Evolutionary conservation across 2,888 invertebrate genomes (phyloP).

Genomic region (Nasonovia ribisnigri): DNA sequence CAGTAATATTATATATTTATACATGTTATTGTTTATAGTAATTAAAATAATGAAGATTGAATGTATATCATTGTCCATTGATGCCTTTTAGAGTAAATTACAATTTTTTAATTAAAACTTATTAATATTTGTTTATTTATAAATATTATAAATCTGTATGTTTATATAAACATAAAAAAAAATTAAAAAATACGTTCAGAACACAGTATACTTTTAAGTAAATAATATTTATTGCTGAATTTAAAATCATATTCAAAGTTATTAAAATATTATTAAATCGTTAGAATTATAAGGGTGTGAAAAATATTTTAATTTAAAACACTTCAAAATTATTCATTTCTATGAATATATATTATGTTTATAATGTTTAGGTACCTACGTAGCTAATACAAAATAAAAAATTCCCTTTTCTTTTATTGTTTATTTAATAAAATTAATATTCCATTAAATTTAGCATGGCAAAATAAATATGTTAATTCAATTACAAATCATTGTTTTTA

Average conservation of each 20-base stretch:
- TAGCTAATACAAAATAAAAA: neutral
- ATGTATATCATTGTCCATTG: neutral
- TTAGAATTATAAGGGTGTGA: neutral
- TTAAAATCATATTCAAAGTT: neutral
- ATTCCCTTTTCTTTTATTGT: neutral
- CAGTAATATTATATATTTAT: too few relatives aligned
- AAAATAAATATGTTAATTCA: neutral
- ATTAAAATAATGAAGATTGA: neutral
- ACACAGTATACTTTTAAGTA: neutral
- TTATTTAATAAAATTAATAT: neutral
- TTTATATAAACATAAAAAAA: neutral
- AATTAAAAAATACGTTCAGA: neutral
- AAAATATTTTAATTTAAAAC: neutral
- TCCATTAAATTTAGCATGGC: neutral
- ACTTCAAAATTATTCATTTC: neutral
- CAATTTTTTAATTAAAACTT: neutral
- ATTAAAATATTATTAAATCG: neutral
- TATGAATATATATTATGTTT: neutral
- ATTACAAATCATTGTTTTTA: neutral
- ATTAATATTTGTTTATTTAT: neutral
- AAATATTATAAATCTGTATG: neutral
- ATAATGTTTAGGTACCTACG: too few relatives aligned
- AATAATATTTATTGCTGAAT: neutral
- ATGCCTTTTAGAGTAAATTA: neutral
- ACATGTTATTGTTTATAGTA: neutral